These are phyloP conservation scores for Tipula helvola DNA, from an alignment of 2,888 invertebrate genomes.

Conservation along the genomic window DNA sequence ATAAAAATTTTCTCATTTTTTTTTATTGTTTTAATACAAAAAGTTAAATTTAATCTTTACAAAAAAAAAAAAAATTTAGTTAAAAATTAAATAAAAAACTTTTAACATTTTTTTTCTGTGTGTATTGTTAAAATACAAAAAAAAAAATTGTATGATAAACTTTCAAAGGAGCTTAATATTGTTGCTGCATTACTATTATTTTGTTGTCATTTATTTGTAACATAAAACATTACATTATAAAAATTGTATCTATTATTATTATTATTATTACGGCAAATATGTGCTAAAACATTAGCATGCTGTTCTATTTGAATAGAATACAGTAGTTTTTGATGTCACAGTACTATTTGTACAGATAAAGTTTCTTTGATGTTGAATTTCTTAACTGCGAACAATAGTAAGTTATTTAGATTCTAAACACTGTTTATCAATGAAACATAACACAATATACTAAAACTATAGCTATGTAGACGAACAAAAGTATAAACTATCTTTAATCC, in stretches of 20 bases:
- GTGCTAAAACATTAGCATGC: background rate
- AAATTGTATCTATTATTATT: background rate
- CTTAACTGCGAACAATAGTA: background rate
- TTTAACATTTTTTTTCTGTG: background rate
- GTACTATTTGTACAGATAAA: background rate
- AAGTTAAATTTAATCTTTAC: background rate
- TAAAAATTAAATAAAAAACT: background rate
- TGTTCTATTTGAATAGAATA: background rate
- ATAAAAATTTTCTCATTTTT: background rate
- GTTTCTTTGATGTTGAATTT: background rate
- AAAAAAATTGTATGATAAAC: background rate
- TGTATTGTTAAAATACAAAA: background rate
- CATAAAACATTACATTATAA: background rate
- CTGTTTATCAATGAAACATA: background rate
- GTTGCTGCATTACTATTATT: background rate
- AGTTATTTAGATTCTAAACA: background rate
- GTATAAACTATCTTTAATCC: background rate
- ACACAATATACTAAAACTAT: background rate
- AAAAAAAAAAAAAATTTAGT: background rate
- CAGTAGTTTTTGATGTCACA: background rate
- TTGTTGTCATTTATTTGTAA: background rate
- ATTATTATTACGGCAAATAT: background rate
- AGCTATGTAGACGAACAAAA: background rate
- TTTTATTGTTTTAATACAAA: background rate
- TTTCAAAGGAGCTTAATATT: background rate